phyloP scores from a whole-genome alignment of 1,140 invertebrate genomes.

The Drosophila bocki region DNA sequence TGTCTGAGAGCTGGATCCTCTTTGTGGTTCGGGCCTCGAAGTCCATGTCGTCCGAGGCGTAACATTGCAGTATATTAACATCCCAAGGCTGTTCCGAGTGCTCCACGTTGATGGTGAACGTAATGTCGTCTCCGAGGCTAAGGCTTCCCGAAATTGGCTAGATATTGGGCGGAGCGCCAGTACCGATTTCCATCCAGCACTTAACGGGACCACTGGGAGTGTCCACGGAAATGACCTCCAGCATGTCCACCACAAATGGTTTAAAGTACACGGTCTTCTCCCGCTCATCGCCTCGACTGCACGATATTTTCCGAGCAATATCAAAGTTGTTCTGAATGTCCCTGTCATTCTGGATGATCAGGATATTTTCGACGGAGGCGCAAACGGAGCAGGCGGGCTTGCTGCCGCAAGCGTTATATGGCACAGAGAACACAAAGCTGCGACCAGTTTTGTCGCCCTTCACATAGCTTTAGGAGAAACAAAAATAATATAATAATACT shows the following conservation, averaged over 20 bases:
- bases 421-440: slow-evolving; percentile 87
- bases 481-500: background rate
- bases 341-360: slow-evolving; percentile 89
- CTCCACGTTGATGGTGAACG: slow-evolving; percentile 89
- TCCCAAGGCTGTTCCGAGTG: slow-evolving; percentile 89
- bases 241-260: slow-evolving; percentile 90
- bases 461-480: slow-evolving; percentile 86
- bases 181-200: slow-evolving; percentile 92
- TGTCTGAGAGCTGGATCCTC: slow-evolving; percentile 88
- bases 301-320: slow-evolving; percentile 88
- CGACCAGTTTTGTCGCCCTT: slow-evolving; percentile 86
- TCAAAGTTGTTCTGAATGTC: slow-evolving; percentile 88
- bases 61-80: slow-evolving; percentile 90
- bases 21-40: slow-evolving; percentile 87
- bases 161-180: slow-evolving; percentile 89
- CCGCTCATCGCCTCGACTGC: slow-evolving; percentile 86
- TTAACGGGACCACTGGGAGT: slow-evolving; percentile 88
- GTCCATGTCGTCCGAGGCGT: slow-evolving; percentile 89
- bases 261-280: slow-evolving; percentile 89
- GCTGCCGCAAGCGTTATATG: slow-evolving; percentile 88
- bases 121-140: slow-evolving; percentile 90
- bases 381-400: slow-evolving; percentile 87
- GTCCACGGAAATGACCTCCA: slow-evolving; percentile 89
- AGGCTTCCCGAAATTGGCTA: slow-evolving; percentile 85
- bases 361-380: slow-evolving; percentile 87